Base-by-base conservation (phyloP, 2,113 vertebrate genomes). In the Butorides virescens region DNA sequence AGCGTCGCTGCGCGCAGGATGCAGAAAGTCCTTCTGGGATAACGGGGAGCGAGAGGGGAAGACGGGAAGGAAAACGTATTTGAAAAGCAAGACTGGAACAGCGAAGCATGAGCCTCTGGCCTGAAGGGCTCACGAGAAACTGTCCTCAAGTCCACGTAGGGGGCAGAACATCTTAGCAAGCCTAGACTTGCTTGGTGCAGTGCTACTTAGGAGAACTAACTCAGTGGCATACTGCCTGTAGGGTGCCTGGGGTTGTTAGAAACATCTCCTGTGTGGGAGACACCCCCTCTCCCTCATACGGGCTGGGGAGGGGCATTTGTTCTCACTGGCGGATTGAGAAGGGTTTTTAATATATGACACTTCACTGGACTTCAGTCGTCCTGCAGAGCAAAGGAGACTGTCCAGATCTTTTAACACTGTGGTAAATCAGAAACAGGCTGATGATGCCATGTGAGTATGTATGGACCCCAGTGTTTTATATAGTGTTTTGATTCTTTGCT, bases 21-120 rank as follows among this genome's bases (percentile, higher is more conserved):
- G 98, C 99, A 99, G 98, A 99, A 99, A 92, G 99, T 99, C 68
- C 99, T 99, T 27, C 98, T 99, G 96, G 99, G 99, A 81, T 99
- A 99, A 98, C 20, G 3, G 59, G 68, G 49, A 53, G 42, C 7
- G 3, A 13, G 15, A 13, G 29, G 39, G 37, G 71, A 92, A 50
- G 56, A 72, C 3, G 3, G 58, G 66, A 63, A 86, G 87, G 79
- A 79, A 83, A 72, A 37, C 1, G 0, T 36, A 6, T 53, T 59
- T 77, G 87, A 37, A 82, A 85, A 92, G 79, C 58, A 74, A 2
- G 46, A 37, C 42, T 4, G 78, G 89, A 88, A 75, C 30, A 55
- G 78, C 9, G 3, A 90, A 86, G 92, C 56, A 3, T 15, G 79
- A 90, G 78, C 62, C 63, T 44, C 70, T 68, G 68, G 46, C 47